A percentile compares a stretch with the other conserved stretches of the same genome.
These are phyloP conservation scores for Cheirogaleus medius DNA, from an alignment of 2,113 vertebrate species.

Conservation along the genomic window DNA sequence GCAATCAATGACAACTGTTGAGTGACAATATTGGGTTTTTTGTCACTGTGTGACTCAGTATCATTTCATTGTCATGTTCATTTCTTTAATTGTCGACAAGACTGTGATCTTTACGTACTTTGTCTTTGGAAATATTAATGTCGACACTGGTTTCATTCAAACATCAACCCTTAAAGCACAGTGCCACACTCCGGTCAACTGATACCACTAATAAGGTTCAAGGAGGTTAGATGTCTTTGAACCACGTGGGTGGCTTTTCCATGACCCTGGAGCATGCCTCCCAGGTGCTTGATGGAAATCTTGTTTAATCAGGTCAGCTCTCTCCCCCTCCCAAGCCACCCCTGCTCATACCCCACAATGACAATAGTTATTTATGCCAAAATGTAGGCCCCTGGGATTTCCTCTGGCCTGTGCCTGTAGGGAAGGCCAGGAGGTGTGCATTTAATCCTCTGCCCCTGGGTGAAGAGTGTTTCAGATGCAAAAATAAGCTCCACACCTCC, in stretches of 20 bases:
- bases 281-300: not conserved
- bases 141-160: not conserved
- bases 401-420: not conserved
- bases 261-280: not conserved
- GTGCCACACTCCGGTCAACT: not conserved
- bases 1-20: not conserved
- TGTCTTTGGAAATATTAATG: constrained; percentile 60
- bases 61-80: constrained; percentile 64
- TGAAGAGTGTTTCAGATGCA: not conserved
- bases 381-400: not conserved
- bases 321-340: too few relatives aligned
- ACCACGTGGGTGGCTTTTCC: not conserved
- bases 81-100: constrained; percentile 71
- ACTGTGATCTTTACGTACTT: constrained; percentile 48
- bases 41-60: not conserved
- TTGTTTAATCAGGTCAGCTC: not conserved
- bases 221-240: not conserved
- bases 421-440: not conserved
- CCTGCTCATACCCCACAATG: not conserved
- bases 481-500: not conserved
- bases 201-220: not conserved
- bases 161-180: constrained; percentile 35
- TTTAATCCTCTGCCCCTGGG: not conserved
- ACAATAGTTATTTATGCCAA: not conserved
- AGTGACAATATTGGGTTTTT: not conserved